Base-by-base conservation (phyloP, 37 sponge, comb jelly and placozoan genomes). In the Hormiphora californensis region DNA sequence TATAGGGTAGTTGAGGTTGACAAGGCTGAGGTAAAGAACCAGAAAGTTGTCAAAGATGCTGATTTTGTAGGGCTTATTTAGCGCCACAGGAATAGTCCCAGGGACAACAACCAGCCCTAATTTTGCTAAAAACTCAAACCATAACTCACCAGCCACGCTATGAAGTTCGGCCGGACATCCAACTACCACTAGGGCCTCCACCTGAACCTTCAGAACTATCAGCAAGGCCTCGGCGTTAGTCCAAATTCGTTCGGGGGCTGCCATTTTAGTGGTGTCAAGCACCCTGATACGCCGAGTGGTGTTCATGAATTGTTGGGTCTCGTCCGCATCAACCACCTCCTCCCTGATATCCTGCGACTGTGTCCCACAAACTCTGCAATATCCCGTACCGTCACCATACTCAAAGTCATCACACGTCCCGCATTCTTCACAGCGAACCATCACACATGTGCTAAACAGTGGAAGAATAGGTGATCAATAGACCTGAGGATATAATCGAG, bases 331-430 rank as follows among this genome's bases (percentile, higher is more conserved):
- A 25, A 73, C 81, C 32, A 73, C 46, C 81, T 73, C 81, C 35
- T 73, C 81, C 38, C 41, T 73, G 81, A 73, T 73, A 28, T 73
- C 81, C 46, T 73, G 81, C 4, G 81, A 73, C 81, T 73, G 81
- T 37, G 81, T 73, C 27, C 81, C 81, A 41, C 81, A 73, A 4
- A 73, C 81, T 19, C 81, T 39, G 81, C 81, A 73, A 46, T 73
- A 73, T 0, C 81, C 81, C 22, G 81, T 73, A 11, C 81, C 81
- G 23, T 73, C 81, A 3, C 81, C 81, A 8, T 36, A 22, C 81
- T 73, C 81, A 36, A 73, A 73, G 81, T 73, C 81, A 41, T 73
- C 38, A 23, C 9, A 43, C 41, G 25, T 33, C 3, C 81, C 81
- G 25, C 81, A 73, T 40, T 73, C 81, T 22, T 22, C 39, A 73